phyloP scores from a whole-genome alignment of 2,888 invertebrate species.

The Hemistola chrysoprasaria region DNA sequence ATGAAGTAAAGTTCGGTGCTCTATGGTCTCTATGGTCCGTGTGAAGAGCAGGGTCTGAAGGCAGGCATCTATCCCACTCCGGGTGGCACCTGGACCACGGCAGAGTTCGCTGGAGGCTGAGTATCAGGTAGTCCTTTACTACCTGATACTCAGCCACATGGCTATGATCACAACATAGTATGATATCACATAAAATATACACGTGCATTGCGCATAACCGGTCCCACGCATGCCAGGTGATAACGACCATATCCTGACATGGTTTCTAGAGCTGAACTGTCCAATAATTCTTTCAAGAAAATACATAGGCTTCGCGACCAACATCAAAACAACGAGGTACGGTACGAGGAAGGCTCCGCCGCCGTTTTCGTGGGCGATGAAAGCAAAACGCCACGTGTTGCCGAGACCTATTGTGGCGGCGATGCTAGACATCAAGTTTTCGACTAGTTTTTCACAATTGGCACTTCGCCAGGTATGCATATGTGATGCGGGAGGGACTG shows the following conservation, averaged over 20 bases:
- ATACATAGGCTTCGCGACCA: constrained; percentile 91
- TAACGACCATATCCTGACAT: constrained; percentile 86
- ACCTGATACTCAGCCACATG: constrained; percentile 85
- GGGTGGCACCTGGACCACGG: constrained; percentile 88
- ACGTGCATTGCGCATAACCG: constrained; percentile 85
- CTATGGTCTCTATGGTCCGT: constrained; percentile 12
- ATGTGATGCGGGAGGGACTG: too few relatives aligned
- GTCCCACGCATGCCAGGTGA: constrained; percentile 89
- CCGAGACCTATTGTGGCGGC: constrained; percentile 89
- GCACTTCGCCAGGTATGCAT: too few relatives aligned
- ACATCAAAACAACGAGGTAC: constrained; percentile 85
- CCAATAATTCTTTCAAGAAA: constrained; percentile 92
- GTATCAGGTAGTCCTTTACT: constrained; percentile 87
- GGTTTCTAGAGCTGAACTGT: constrained; percentile 91
- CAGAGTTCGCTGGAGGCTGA: constrained; percentile 85
- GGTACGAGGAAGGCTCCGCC: constrained; percentile 89
- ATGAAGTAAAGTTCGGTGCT: constrained; percentile 48
- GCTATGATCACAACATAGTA: constrained; percentile 91
- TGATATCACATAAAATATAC: constrained; percentile 84
- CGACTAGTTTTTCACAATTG: constrained; percentile 84
- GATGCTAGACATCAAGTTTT: constrained; percentile 89
- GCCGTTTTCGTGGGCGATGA: constrained; percentile 86
- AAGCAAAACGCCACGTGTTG: constrained; percentile 85
- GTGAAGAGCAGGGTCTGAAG: constrained; percentile 47
- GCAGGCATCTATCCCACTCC: constrained; percentile 76